These are phyloP conservation scores for Ispidina picta DNA, from an alignment of 2,797 vertebrate genomes.

Conservation along the genomic window DNA sequence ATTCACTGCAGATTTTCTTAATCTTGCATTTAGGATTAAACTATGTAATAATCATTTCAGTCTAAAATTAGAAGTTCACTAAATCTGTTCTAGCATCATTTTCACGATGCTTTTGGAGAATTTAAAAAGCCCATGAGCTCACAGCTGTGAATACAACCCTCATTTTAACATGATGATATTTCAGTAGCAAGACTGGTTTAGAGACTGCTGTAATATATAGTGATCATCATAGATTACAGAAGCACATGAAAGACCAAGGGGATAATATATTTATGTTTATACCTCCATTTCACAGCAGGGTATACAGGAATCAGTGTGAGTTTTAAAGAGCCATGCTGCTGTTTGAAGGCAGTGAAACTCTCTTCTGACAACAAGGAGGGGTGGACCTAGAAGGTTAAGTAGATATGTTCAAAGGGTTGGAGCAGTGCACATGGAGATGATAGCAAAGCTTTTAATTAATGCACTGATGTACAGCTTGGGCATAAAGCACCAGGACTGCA, in stretches of 20 bases:
- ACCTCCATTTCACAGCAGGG: background rate
- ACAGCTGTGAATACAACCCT: background rate
- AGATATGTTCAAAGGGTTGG: background rate
- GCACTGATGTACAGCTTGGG: background rate
- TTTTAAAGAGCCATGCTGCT: background rate
- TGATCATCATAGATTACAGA: background rate
- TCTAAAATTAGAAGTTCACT: background rate
- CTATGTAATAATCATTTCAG: background rate
- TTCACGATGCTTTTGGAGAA: background rate
- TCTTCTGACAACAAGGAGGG: background rate
- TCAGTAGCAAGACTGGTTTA: background rate
- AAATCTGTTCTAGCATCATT: background rate
- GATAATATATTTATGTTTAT: background rate
- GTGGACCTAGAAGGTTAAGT: background rate
- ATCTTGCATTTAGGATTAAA: conserved; percentile 8
- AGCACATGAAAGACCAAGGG: background rate
- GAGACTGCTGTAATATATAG: background rate
- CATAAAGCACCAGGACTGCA: background rate
- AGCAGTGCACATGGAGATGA: background rate
- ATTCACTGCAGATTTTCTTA: conserved; percentile 1
- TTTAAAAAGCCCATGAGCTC: background rate
- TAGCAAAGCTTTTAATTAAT: background rate
- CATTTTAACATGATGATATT: background rate
- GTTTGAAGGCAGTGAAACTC: background rate
- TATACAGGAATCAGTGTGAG: background rate